Evolutionary conservation across 2,888 invertebrate species (phyloP).

Genomic region (Nematopogon swammerdamellus): DNA sequence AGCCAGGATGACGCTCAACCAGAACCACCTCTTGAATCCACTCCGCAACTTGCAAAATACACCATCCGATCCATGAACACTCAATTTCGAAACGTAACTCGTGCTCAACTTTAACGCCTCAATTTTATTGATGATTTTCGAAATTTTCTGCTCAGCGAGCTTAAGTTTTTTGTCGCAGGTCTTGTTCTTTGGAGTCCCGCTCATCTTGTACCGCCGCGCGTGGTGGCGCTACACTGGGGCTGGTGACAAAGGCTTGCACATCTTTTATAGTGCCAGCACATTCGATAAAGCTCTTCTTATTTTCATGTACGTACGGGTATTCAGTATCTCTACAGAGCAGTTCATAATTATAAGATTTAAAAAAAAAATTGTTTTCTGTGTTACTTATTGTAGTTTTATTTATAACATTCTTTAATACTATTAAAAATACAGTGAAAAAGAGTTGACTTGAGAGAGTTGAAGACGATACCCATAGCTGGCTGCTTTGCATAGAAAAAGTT

Average conservation of each 20-base stretch:
- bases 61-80: background rate
- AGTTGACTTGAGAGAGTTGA: too few species aligned
- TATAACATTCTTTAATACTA: too few species aligned
- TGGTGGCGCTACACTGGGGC: too few species aligned
- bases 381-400: too few species aligned
- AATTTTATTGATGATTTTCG: constrained; percentile 34
- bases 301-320: background rate
- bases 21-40: constrained; percentile 2
- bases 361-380: too few species aligned
- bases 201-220: too few species aligned
- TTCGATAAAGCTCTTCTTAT: constrained; percentile 20
- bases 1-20: constrained; percentile 10
- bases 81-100: constrained; percentile 19
- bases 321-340: background rate
- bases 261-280: constrained; percentile 9
- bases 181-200: constrained; percentile 22
- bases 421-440: too few species aligned
- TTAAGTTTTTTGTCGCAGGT: constrained; percentile 32
- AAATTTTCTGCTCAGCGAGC: constrained; percentile 31
- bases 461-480: too few species aligned
- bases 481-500: too few species aligned
- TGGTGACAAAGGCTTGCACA: background rate
- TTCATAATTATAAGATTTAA: too few species aligned
- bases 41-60: background rate
- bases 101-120: constrained; percentile 25